phyloP scores from a whole-genome alignment of 1,140 invertebrate genomes.

The Bombus superbus region DNA sequence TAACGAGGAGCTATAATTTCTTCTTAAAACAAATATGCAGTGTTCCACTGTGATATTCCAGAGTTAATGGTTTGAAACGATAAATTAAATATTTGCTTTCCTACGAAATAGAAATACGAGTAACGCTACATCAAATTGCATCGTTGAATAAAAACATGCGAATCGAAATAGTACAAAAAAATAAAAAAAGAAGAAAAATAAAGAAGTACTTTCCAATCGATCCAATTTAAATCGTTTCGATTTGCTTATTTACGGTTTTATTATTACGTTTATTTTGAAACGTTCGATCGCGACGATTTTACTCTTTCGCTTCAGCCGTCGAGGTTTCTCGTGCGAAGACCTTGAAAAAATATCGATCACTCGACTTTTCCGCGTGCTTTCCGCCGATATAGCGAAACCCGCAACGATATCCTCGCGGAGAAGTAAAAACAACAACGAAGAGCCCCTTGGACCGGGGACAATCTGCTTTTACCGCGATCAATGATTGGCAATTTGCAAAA shows the following conservation, averaged over 20 bases:
- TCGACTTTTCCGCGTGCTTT: background rate
- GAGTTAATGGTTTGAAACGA: background rate
- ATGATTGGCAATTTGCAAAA: slow-evolving; percentile 78
- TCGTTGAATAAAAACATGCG: background rate
- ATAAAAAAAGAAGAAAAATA: background rate
- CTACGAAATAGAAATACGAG: background rate
- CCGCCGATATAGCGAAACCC: slow-evolving; percentile 14
- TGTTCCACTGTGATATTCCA: background rate
- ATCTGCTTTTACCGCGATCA: slow-evolving; percentile 69
- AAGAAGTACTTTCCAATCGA: background rate
- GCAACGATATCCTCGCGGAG: slow-evolving; percentile 39
- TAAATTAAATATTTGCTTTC: background rate
- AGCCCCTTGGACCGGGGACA: slow-evolving; percentile 57
- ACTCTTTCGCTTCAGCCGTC: background rate
- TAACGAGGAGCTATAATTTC: no score
- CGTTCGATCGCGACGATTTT: background rate
- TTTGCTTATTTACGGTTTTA: background rate
- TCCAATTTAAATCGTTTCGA: background rate
- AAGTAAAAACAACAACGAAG: slow-evolving; percentile 54
- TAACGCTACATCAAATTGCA: background rate
- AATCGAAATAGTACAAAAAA: background rate
- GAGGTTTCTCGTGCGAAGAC: background rate
- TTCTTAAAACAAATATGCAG: no score
- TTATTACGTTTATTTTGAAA: background rate
- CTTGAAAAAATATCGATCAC: background rate